Evolutionary conservation across 2,113 vertebrate genomes (phyloP), one percentile per base, ranked within the genome.

Genomic region (Leptobrachium leishanense): DNA sequence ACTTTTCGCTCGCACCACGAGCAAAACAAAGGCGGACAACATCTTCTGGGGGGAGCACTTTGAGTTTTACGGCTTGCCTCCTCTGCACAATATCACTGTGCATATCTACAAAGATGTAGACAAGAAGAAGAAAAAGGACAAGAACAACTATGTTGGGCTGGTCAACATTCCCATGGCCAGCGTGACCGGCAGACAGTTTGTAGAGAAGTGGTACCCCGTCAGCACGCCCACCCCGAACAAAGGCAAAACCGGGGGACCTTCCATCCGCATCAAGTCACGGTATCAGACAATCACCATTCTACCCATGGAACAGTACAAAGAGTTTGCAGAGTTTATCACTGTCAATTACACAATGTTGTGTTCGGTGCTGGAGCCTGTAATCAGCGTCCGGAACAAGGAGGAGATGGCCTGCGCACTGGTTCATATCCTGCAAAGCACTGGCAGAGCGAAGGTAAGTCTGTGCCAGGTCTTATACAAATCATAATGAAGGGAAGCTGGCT

Each of bases 11-110:
- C 94, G 98, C 64, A 99, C 97, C 88, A 98, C 96, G 90, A 97
- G 95, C 93, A 98, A 98, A 91, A 91, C 91, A 13, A 98, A 95
- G 81, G 90, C 91, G 1, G 96, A 98, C 82, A 95, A 95, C 87
- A 94, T 99, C 65, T 99, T 99, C 89, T 99, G 98, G 98, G 98
- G 98, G 0, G 98, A 99, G 88, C 92, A 96, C 93, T 99, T 99
- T 9, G 95, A 98, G 83, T 98, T 99, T 84, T 90, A 88, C 5
- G 76, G 94, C 70, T 92, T 99, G 77, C 96, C 97, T 0, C 74
- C 91, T 7, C 82, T 96, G 59, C 92, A 90, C 81, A 97, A 91
- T 86, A 84, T 98, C 91, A 99, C 96, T 0, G 94, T 98, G 83
- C 98, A 99, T 87, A 93, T 99, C 83, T 99, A 99, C 88, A 97